Evolutionary conservation across 2,888 invertebrate species (phyloP).

Genomic region (Camptogramma bilineatum): DNA sequence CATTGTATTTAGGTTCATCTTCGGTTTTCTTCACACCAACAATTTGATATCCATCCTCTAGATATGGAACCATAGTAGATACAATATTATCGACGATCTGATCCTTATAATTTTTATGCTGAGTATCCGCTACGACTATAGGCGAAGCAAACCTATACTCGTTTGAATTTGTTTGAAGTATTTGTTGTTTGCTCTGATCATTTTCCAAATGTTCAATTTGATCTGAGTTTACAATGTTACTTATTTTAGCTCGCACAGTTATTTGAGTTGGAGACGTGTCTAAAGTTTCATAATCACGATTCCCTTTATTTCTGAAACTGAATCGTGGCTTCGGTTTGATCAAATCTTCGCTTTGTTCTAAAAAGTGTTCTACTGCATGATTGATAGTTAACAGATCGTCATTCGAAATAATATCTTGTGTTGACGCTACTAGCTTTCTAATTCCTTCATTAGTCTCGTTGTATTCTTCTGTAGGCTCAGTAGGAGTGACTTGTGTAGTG

Average conservation of each 20-base stretch:
- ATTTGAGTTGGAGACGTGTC: slow-evolving; percentile 58
- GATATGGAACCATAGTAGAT: slow-evolving; percentile 78
- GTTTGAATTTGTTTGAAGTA: slow-evolving; percentile 54
- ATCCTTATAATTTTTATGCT: slow-evolving; percentile 61
- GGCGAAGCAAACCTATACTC: slow-evolving; percentile 73
- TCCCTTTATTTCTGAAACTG: slow-evolving; percentile 50
- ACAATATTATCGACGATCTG: slow-evolving; percentile 72
- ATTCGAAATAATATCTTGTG: slow-evolving; percentile 86
- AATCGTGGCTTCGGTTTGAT: slow-evolving; percentile 65
- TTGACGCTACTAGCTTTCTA: slow-evolving; percentile 83
- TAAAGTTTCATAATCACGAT: slow-evolving; percentile 47
- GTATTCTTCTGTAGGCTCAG: slow-evolving; percentile 40
- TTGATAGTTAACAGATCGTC: slow-evolving; percentile 88
- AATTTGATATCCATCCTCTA: slow-evolving; percentile 76
- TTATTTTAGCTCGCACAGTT: slow-evolving; percentile 70
- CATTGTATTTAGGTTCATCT: slow-evolving; percentile 50
- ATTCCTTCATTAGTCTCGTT: slow-evolving; percentile 65
- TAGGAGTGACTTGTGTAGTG: slow-evolving; percentile 55
- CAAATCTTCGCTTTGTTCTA: slow-evolving; percentile 64
- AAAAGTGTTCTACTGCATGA: slow-evolving; percentile 69
- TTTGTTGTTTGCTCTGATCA: slow-evolving; percentile 50
- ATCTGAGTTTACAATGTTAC: slow-evolving; percentile 61
- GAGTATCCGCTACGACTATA: slow-evolving; percentile 77
- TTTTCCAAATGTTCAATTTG: slow-evolving; percentile 56
- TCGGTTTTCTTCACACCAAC: slow-evolving; percentile 67